These are phyloP conservation scores for Pseudomyrmex pallidus DNA, from an alignment of 1,140 invertebrate genomes.

Conservation along the genomic window DNA sequence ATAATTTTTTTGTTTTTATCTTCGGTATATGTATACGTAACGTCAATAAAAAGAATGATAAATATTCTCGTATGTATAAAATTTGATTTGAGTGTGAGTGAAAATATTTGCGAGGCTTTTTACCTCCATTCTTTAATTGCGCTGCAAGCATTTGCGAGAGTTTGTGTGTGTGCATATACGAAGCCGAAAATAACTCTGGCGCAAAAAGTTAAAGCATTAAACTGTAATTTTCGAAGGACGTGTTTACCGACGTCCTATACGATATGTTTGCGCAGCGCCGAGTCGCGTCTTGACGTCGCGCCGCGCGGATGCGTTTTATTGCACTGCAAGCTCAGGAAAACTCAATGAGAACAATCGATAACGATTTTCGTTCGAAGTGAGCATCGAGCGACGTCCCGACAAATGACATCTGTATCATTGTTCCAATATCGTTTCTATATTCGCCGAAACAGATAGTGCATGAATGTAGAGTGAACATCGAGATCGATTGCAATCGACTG, in stretches of 20 bases:
- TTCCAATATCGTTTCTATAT: neutral
- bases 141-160: neutral
- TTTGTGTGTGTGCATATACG: slow-evolving; percentile 4
- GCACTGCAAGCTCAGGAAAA: slow-evolving; percentile 23
- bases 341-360: slow-evolving; percentile 24
- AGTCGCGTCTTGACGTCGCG: slow-evolving; percentile 47
- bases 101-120: neutral
- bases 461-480: neutral
- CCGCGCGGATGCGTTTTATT: slow-evolving; percentile 54
- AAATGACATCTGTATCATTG: neutral
- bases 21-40: neutral
- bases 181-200: slow-evolving; percentile 3
- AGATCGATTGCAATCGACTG: slow-evolving; percentile 39
- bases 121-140: slow-evolving; percentile 5
- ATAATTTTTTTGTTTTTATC: slow-evolving; percentile 2
- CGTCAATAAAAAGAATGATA: too few species aligned
- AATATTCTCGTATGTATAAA: too few species aligned
- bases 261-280: slow-evolving; percentile 40
- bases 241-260: slow-evolving; percentile 43
- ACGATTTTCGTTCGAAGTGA: slow-evolving; percentile 3
- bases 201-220: slow-evolving; percentile 52
- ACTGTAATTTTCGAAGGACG: slow-evolving; percentile 51
- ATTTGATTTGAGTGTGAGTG: neutral
- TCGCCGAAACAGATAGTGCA: neutral
- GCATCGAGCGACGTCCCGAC: slow-evolving; percentile 10